These are phyloP conservation scores for Lepeophtheirus salmonis DNA, from an alignment of 1,140 invertebrate species.

Conservation along the genomic window DNA sequence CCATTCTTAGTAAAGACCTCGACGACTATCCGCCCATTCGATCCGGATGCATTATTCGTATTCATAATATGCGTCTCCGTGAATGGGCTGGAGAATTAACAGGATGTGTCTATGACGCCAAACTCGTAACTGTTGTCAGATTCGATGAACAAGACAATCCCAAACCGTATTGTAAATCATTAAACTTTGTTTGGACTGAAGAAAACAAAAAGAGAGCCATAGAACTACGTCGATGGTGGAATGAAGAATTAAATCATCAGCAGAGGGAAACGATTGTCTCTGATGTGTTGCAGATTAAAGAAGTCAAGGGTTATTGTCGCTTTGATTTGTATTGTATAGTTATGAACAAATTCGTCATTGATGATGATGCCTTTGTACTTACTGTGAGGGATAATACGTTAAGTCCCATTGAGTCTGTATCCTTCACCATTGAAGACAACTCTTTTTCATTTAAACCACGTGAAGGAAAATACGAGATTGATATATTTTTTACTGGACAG, in stretches of 20 bases:
- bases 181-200: not conserved
- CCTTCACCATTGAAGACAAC: not conserved
- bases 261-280: not conserved
- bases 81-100: not conserved
- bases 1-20: not conserved
- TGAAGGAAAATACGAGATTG: not conserved
- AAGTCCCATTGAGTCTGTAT: not conserved
- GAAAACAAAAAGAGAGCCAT: not conserved
- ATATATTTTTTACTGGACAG: not conserved
- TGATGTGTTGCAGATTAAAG: not conserved
- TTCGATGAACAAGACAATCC: not conserved
- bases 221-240: not conserved
- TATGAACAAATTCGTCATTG: not conserved
- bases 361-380: not conserved
- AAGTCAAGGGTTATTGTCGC: not conserved
- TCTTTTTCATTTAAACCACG: not conserved
- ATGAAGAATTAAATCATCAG: not conserved
- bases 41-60: not conserved
- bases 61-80: not conserved
- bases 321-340: not conserved
- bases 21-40: not conserved
- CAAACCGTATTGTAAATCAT: not conserved
- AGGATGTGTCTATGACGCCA: not conserved
- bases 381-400: not conserved
- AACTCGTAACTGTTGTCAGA: not conserved